Conservation (phyloP, 2,113 vertebrate genomes). For the Aleadryas rufinucha region DNA sequence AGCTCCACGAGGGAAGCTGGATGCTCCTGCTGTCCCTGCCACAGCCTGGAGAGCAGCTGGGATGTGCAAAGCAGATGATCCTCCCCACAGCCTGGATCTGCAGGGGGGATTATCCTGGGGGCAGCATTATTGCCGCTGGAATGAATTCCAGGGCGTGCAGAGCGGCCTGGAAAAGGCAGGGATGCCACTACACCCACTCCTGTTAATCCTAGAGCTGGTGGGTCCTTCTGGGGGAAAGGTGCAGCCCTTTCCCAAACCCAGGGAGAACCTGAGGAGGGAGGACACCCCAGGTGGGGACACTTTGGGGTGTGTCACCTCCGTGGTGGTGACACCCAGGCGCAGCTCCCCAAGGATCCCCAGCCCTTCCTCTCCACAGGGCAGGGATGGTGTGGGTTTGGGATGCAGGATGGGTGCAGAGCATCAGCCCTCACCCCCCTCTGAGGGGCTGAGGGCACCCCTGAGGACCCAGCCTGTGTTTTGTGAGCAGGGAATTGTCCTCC, state of each 20-base stretch:
- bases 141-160: background rate
- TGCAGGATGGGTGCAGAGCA: background rate
- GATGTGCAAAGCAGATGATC: background rate
- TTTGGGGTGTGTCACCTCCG: background rate
- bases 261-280: background rate
- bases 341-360: background rate
- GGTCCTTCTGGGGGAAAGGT: background rate
- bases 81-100: accelerated
- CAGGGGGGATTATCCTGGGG: background rate
- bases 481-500: background rate
- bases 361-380: background rate
- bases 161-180: background rate
- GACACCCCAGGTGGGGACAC: background rate
- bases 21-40: background rate
- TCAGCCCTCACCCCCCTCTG: background rate
- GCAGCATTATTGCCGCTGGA: background rate
- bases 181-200: background rate
- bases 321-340: background rate
- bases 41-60: background rate
- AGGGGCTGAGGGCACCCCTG: background rate
- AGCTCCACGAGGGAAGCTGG: accelerated
- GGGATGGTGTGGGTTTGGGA: background rate
- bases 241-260: background rate
- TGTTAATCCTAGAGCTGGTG: background rate
- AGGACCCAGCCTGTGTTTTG: background rate